phyloP scores from a whole-genome alignment of 2,113 vertebrate species.

The Aspiorhynchus laticeps region DNA sequence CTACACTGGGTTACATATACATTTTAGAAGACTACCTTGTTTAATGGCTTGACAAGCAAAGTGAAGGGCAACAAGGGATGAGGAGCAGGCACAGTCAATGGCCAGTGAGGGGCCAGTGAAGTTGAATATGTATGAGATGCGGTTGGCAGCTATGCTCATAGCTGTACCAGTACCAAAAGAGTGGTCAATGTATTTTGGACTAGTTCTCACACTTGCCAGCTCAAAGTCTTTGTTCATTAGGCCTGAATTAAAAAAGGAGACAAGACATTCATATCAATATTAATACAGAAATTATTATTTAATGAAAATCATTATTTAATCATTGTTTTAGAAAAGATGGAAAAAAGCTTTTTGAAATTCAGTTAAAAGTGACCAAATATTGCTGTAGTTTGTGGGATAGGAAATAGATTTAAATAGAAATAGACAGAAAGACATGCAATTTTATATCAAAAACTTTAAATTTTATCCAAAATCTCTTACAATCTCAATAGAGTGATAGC shows the following conservation, averaged over 20 bases:
- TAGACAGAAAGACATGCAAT: too few relatives aligned
- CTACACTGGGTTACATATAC: background rate
- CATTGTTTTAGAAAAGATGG: too few relatives aligned
- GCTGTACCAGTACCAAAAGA: conserved; percentile 78
- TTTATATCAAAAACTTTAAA: conserved; percentile 55
- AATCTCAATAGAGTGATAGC: too few relatives aligned
- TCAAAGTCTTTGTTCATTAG: conserved; percentile 87
- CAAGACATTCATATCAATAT: too few relatives aligned
- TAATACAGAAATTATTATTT: conserved; percentile 60
- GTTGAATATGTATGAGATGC: conserved; percentile 85
- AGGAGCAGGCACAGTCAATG: conserved; percentile 85
- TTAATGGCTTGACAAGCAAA: conserved; percentile 78
- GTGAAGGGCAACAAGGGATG: conserved; percentile 85
- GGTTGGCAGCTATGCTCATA: conserved; percentile 84
- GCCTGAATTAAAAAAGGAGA: conserved; percentile 72
- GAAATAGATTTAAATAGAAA: too few relatives aligned
- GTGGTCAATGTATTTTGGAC: conserved; percentile 74
- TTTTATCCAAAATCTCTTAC: too few relatives aligned
- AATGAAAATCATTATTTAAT: background rate
- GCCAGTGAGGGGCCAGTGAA: conserved; percentile 84
- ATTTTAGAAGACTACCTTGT: conserved; percentile 75
- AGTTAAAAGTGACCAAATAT: too few relatives aligned
- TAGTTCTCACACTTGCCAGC: conserved; percentile 43
- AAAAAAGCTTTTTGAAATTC: too few relatives aligned
- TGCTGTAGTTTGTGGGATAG: too few relatives aligned